These are phyloP conservation scores for Myotis vivesi DNA, from an alignment of 2,797 vertebrate species.

Conservation along the genomic window DNA sequence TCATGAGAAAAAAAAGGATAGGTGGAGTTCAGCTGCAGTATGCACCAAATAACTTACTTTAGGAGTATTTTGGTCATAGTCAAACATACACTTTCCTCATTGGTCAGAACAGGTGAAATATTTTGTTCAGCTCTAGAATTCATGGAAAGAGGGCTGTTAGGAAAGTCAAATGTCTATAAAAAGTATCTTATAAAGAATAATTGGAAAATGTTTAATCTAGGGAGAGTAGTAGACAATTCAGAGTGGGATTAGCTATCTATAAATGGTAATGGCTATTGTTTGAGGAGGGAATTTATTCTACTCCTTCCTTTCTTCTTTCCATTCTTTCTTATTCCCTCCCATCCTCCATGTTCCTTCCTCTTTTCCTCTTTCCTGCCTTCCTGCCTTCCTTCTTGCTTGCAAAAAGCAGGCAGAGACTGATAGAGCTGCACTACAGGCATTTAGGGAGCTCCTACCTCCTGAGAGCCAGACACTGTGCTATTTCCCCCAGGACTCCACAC, in stretches of 20 bases:
- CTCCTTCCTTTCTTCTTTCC: background rate
- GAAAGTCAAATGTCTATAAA: background rate
- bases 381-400: background rate
- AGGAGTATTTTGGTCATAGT: background rate
- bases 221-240: background rate
- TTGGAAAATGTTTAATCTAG: background rate
- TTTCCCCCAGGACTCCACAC: background rate
- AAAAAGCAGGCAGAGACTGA: background rate
- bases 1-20: background rate
- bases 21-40: background rate
- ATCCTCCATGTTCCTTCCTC: accelerated
- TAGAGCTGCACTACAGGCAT: too few relatives aligned
- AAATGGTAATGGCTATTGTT: background rate
- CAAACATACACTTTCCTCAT: background rate
- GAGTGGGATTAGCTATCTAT: background rate
- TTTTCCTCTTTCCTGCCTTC: background rate
- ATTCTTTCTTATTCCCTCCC: too few relatives aligned
- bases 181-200: background rate
- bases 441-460: background rate
- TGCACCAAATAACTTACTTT: background rate
- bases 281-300: background rate
- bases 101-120: background rate
- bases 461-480: background rate
- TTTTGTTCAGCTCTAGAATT: background rate
- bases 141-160: background rate